Base-by-base conservation (phyloP, 2,888 invertebrate genomes). In the Pammene fasciana region DNA sequence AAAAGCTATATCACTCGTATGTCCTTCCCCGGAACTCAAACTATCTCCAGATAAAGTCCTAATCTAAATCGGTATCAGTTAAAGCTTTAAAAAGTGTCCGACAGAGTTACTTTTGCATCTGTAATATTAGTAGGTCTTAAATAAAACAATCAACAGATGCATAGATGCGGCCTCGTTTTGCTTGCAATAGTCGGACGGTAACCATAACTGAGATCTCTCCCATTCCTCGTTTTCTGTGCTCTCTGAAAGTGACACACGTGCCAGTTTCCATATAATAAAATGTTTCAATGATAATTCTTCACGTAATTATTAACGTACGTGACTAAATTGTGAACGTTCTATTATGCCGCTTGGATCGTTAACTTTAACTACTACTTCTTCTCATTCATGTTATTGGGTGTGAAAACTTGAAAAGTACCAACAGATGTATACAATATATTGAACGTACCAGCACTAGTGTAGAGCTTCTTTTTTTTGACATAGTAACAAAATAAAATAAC, bases 241-340 rank as follows among this genome's bases (percentile, higher is more conserved):
- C 45, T 34, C 43, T 55, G 34, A 55, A 70, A 70, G 65, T 70
- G 65, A 65, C 65, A 70, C 65, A 54, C 65, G 70, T 70, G 54
- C 70, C 59, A 60, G 70, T 70, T 70, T 70, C 70, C 65, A 65
- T 70, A 55, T 65, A 70, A 65, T 70, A 70, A 70, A 65, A 65
- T 60, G 41, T 60, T 59, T 65, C 48, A 26, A 57, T 46, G 45
- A 65, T 70, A 46, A 55, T 55, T 54, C 50, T 62, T 60, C 60
- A 46, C 48, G 60, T 70, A 55, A 70, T 70, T 70, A 65, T 60
- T 54, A 55, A 55, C 46, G 70, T 70, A 70, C 70, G 70, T 70
- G 70, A 65, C 70, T 60, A 70, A 70, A 65, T 60, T 55, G 65
- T 60, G 60, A 70, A 59, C 65, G 60, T 65, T 65, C 54, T 59